These are phyloP conservation scores for Aurelia sp. DNA, from an alignment of 30 jellyfish, hydroid and myxozoan genomes.

Conservation along the genomic window DNA sequence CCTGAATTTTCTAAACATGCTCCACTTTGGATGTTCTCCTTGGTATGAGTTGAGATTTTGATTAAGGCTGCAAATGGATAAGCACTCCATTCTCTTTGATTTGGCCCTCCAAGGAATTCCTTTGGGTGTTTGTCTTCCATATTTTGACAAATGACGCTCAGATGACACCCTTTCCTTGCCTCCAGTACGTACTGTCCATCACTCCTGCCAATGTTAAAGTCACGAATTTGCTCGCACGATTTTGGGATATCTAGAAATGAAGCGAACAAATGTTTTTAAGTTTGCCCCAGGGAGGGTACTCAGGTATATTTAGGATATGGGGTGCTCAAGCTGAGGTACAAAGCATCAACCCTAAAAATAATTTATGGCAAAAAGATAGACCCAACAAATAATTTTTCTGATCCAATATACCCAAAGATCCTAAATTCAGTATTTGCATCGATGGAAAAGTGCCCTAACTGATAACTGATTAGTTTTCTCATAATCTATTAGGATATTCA, in stretches of 20 bases:
- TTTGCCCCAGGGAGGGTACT: too few species aligned
- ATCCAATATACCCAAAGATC: too few species aligned
- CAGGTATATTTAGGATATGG: too few species aligned
- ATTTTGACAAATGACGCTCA: conserved; percentile 90
- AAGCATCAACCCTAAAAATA: too few species aligned
- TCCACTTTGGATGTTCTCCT: conserved; percentile 82
- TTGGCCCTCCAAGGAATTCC: conserved; percentile 96
- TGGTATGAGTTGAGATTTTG: conserved; percentile 77
- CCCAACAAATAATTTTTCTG: too few species aligned
- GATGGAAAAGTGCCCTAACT: too few species aligned
- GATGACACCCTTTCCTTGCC: conserved; percentile 87
- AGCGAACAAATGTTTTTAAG: not conserved
- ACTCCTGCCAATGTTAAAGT: conserved; percentile 75
- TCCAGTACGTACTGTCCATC: conserved; percentile 95
- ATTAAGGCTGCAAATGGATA: conserved; percentile 88
- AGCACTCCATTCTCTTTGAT: conserved; percentile 80
- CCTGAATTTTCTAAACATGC: conserved; percentile 96
- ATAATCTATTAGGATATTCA: too few species aligned
- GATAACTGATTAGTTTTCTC: too few species aligned
- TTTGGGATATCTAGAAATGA: conserved; percentile 75
- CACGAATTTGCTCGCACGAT: conserved; percentile 87
- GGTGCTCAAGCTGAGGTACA: too few species aligned
- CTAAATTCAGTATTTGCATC: too few species aligned
- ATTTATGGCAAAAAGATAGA: too few species aligned
- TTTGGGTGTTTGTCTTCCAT: conserved; percentile 84